These are phyloP conservation scores for Hormaphis cornu DNA, from an alignment of 1,140 invertebrate genomes.

Conservation along the genomic window DNA sequence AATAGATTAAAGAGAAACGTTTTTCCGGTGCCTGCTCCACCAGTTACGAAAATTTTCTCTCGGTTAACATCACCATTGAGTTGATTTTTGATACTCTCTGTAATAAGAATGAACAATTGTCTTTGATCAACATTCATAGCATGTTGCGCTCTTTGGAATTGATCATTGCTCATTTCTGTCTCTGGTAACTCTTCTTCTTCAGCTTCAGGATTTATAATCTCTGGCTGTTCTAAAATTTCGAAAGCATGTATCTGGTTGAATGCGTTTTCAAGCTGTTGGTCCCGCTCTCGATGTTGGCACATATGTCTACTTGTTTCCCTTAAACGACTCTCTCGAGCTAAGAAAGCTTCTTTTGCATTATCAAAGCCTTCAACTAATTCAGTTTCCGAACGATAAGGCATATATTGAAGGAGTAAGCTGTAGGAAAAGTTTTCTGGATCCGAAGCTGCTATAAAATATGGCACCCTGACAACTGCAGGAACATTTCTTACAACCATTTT, in stretches of 20 bases:
- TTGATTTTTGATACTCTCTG: slow-evolving; percentile 37
- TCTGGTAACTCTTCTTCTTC: too few species aligned
- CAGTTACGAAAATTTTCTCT: slow-evolving; percentile 37
- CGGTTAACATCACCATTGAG: slow-evolving; percentile 33
- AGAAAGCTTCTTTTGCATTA: too few species aligned
- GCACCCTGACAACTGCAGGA: slow-evolving; percentile 38
- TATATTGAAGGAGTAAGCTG: too few species aligned
- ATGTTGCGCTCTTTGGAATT: background rate
- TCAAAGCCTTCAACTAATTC: too few species aligned
- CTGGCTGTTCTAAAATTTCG: slow-evolving; percentile 38
- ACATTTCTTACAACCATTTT: background rate
- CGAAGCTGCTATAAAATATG: slow-evolving; percentile 39
- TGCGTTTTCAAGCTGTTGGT: slow-evolving; percentile 39
- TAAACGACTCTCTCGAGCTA: slow-evolving; percentile 37
- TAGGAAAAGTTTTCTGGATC: slow-evolving; percentile 37
- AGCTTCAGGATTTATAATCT: slow-evolving; percentile 36
- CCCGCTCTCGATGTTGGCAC: slow-evolving; percentile 36
- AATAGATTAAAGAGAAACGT: slow-evolving; percentile 40
- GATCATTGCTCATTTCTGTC: background rate
- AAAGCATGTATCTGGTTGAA: slow-evolving; percentile 40
- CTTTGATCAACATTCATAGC: slow-evolving; percentile 35
- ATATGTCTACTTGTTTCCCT: slow-evolving; percentile 38
- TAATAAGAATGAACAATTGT: slow-evolving; percentile 34
- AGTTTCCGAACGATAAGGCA: too few species aligned
- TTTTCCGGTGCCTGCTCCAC: slow-evolving; percentile 38